Conservation (phyloP, 2,888 invertebrate species). For the Yponomeuta cagnagella region DNA sequence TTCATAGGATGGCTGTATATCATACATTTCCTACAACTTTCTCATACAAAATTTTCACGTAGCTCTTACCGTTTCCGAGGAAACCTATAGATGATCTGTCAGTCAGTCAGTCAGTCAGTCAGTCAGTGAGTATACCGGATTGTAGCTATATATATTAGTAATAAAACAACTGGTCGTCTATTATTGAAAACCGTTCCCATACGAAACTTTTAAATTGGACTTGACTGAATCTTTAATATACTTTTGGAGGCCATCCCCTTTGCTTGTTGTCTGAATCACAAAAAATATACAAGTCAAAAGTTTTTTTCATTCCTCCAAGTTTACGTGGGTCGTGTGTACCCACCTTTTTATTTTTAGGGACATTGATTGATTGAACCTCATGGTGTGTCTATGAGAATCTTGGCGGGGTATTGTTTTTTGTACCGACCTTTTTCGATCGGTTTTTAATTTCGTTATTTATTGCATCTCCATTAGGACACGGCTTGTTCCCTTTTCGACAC, state of each 20-base stretch:
- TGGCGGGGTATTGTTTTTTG: constrained; percentile 64
- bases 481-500: constrained; percentile 32
- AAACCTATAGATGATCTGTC: no score
- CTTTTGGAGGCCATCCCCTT: constrained; percentile 51
- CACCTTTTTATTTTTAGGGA: constrained; percentile 67
- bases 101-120: no score
- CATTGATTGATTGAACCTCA: constrained; percentile 74
- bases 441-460: constrained; percentile 51
- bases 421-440: constrained; percentile 38
- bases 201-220: constrained; percentile 12
- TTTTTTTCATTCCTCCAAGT: constrained; percentile 60
- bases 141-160: no score
- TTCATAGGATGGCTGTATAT: no score
- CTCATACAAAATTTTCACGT: no score
- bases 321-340: constrained; percentile 67
- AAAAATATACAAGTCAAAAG: constrained; percentile 52
- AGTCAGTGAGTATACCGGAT: no score
- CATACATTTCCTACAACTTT: no score
- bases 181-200: background rate
- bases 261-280: constrained; percentile 43
- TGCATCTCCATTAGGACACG: constrained; percentile 66
- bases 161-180: background rate
- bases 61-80: no score
- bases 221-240: constrained; percentile 43
- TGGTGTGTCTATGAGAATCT: constrained; percentile 64